Conservation (phyloP, 2,113 vertebrate species). For the Silurus asotus region DNA sequence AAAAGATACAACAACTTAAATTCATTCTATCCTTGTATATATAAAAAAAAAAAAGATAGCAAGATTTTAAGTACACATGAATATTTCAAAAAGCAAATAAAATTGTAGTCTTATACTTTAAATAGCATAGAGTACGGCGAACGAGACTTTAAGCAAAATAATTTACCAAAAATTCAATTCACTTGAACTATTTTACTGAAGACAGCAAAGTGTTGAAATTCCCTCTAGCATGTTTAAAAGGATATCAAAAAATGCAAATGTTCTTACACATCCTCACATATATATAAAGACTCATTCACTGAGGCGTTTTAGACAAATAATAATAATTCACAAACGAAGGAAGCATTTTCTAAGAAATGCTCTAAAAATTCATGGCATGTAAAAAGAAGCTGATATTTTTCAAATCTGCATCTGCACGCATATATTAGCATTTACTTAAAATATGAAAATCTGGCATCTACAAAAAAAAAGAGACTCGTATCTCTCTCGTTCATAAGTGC, state of each 20-base stretch:
- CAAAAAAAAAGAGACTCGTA: neutral
- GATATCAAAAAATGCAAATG: conserved; percentile 4
- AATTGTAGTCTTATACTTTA: neutral
- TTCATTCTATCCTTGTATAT: neutral
- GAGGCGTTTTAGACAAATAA: neutral
- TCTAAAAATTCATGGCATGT: neutral
- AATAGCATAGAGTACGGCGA: neutral
- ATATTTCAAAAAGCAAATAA: neutral
- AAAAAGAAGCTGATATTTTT: neutral
- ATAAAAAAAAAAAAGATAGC: neutral
- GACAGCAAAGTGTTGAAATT: neutral
- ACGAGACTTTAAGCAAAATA: neutral
- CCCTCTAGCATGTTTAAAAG: neutral
- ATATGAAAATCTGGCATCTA: neutral
- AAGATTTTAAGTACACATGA: neutral
- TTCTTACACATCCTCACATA: neutral
- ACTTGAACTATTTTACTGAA: neutral
- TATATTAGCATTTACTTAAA: neutral
- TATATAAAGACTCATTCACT: neutral
- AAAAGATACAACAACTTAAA: neutral
- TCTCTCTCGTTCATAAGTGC: neutral
- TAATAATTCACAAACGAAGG: neutral
- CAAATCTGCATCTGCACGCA: neutral
- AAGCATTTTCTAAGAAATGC: neutral
- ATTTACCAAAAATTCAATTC: neutral